Evolutionary conservation across 2,888 invertebrate species (phyloP).

Genomic region (Timema cristinae): DNA sequence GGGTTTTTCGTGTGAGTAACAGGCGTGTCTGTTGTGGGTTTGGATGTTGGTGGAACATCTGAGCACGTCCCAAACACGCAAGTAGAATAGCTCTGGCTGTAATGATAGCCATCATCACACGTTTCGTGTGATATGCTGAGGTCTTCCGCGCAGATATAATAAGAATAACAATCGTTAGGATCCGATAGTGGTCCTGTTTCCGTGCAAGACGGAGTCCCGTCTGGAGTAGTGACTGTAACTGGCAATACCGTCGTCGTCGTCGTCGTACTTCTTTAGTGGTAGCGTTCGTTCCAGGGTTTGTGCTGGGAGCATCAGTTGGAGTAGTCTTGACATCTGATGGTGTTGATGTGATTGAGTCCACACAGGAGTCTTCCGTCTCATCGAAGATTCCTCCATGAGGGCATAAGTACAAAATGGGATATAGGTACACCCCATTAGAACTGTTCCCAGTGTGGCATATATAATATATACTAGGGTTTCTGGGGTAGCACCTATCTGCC

Average conservation of each 20-base stretch:
- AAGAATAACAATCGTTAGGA: slow-evolving; percentile 12
- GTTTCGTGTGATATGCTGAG: neutral
- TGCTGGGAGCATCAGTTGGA: no score
- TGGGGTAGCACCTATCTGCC: neutral
- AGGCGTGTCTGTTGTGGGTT: neutral
- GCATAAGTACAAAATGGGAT: slow-evolving; percentile 10
- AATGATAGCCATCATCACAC: neutral
- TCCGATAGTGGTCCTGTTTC: neutral
- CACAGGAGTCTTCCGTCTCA: no score
- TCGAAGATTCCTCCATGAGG: slow-evolving; percentile 16
- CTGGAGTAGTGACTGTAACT: neutral
- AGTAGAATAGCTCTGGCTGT: neutral
- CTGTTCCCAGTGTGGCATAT: neutral
- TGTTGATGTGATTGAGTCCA: no score
- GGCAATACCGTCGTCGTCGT: no score
- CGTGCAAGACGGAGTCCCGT: neutral
- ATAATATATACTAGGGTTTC: slow-evolving; percentile 6
- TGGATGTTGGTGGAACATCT: neutral
- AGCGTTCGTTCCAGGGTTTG: no score
- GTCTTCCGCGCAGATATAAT: slow-evolving; percentile 3
- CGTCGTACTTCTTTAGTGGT: no score
- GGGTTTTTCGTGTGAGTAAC: no score
- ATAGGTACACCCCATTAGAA: neutral
- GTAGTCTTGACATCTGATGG: no score
- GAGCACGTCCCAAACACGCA: slow-evolving; percentile 7